Base-by-base conservation (phyloP, 2,797 vertebrate species). In the Catostomus latipinnis region DNA sequence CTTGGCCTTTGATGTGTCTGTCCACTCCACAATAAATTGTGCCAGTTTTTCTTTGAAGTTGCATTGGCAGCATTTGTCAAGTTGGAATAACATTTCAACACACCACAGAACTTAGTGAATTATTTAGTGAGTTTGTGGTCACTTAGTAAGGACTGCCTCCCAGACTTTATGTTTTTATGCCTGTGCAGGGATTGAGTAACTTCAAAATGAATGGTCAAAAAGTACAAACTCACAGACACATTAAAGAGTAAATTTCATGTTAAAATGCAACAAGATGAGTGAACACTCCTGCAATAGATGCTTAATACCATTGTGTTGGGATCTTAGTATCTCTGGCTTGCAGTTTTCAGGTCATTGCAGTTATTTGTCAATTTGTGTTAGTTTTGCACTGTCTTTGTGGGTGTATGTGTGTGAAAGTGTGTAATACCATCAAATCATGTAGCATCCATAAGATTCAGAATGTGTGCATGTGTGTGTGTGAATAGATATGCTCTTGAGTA, bases 401-500 rank as follows among this genome's bases (percentile, higher is more conserved):
- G 43, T 54, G 16, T 18, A 57, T 56, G 16, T 66, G 61, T 72
- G 61, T 65, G 46, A 73, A 73, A 50, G 67, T 75, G 62, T 75
- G 58, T 80, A 60, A 80, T n/a, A 76, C 58, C 53, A 82, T 61
- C 18, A 74, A 76, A 48, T 53, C 67, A 75, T 80, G 48, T 52
- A 75, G 54, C 48, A 70, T 3, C 1, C 34, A 34, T 34, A 3
- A 34, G 34, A 34, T 34, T 34, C 34, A 34, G 34, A 34, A 34
- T 34, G 34, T 34, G 34, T 34, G 2, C 34, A 34, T 34, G 34
- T 34, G 34, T 34, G 34, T 34, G 34, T 34, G 34, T 34, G 81
- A 54, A 61, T 78, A 78, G 56, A 77, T 72, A 67, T 50, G 65
- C 78, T 66, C 78, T 73, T 80, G 70, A 78, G 76, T 34, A 76